Conservation (phyloP, 2,113 vertebrate genomes). For the Dunckerocampus dactyliophorus region DNA sequence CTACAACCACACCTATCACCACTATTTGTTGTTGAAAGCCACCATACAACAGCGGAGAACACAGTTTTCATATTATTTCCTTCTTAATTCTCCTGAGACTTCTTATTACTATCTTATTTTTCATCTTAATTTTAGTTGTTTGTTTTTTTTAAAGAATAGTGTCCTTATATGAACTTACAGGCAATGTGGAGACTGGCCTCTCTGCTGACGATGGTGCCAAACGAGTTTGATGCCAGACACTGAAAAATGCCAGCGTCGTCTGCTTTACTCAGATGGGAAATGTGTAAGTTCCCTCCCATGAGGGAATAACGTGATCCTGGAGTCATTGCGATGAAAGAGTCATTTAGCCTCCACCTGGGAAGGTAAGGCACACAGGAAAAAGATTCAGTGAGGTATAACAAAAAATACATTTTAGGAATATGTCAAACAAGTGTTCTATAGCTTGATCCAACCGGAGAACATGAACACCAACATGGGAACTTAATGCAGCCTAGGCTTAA, state of each 20-base stretch:
- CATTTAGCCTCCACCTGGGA: constrained; percentile 91
- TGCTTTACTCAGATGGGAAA: constrained; percentile 84
- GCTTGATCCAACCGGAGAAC: too few species aligned
- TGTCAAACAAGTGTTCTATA: too few species aligned
- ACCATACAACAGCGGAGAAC: too few species aligned
- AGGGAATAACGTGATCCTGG: constrained; percentile 83
- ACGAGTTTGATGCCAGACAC: constrained; percentile 88
- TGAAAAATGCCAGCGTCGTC: constrained; percentile 88
- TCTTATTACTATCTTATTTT: not conserved
- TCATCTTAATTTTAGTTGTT: not conserved
- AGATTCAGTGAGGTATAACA: not conserved
- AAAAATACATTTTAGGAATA: not conserved
- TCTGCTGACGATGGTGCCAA: constrained; percentile 89
- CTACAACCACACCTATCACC: too few species aligned
- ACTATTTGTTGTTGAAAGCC: too few species aligned
- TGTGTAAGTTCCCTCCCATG: constrained; percentile 85
- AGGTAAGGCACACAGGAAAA: constrained; percentile 29
- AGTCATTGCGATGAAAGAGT: constrained; percentile 76
- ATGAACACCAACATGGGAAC: too few species aligned
- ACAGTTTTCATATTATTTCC: not conserved
- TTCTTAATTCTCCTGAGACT: not conserved
- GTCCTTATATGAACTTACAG: constrained; percentile 80
- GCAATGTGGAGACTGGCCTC: constrained; percentile 89
- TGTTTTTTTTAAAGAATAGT: not conserved
- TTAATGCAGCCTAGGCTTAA: too few species aligned